These are phyloP conservation scores for Nyctibius bracteatus DNA, from an alignment of 2,113 vertebrate species.

Conservation along the genomic window DNA sequence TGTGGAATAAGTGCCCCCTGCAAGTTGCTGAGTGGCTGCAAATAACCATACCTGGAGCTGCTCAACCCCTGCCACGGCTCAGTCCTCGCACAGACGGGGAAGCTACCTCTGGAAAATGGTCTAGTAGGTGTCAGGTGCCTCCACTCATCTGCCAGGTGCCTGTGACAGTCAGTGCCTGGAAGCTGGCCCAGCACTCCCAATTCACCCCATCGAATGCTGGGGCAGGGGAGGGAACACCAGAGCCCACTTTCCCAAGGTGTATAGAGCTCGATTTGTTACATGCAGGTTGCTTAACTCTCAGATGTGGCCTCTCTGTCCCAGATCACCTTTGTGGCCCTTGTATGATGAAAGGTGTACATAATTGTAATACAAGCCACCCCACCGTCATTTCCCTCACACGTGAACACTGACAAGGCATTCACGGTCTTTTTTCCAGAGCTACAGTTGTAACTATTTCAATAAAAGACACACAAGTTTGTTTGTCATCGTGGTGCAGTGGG, in stretches of 20 bases:
- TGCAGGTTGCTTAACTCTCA: background rate
- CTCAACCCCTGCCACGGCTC: background rate
- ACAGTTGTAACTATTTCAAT: conserved; percentile 60
- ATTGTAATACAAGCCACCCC: background rate
- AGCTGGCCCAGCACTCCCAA: background rate
- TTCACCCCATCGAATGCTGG: background rate
- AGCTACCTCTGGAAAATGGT: background rate
- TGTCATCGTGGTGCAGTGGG: background rate
- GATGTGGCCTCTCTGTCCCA: background rate
- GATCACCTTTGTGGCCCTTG: background rate
- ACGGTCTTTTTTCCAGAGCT: background rate
- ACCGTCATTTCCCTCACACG: background rate
- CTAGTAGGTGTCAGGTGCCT: background rate
- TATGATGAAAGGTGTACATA: conserved; percentile 3
- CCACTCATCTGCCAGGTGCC: background rate
- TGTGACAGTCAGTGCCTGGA: background rate
- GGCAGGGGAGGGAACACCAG: background rate
- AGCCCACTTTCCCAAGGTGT: background rate
- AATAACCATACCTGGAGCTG: background rate
- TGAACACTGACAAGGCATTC: background rate
- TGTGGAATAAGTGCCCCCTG: background rate
- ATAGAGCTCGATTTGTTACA: background rate
- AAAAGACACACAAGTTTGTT: conserved; percentile 32
- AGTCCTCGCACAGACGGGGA: background rate
- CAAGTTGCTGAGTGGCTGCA: background rate